phyloP scores from a whole-genome alignment of 2,888 invertebrate species.

The Chorisops tibialis region DNA sequence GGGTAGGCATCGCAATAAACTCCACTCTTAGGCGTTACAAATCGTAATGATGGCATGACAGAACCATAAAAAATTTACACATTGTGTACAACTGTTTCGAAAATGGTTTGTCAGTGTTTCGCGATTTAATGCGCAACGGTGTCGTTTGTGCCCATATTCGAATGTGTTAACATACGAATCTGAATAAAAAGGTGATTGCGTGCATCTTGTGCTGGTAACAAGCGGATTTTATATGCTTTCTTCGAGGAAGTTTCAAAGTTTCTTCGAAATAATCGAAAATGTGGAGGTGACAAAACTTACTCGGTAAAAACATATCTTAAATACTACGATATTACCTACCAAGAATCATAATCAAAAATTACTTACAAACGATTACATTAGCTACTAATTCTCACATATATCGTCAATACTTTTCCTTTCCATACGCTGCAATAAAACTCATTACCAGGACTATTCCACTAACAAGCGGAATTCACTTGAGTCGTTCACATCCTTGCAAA shows the following conservation, averaged over 20 bases:
- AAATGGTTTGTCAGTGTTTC: background rate
- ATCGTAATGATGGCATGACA: constrained; percentile 21
- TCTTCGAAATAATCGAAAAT: no score
- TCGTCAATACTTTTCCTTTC: no score
- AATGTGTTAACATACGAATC: constrained; percentile 8
- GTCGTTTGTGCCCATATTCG: background rate
- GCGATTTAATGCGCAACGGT: background rate
- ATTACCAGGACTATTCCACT: constrained; percentile 10
- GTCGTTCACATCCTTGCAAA: background rate
- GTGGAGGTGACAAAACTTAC: no score
- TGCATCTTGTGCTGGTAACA: constrained; percentile 4
- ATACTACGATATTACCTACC: no score
- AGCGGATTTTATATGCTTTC: constrained; percentile 6
- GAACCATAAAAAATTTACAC: constrained; percentile 23
- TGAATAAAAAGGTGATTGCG: constrained; percentile 19
- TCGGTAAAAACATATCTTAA: no score
- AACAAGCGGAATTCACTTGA: background rate
- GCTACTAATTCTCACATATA: no score
- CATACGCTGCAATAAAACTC: constrained; percentile 2
- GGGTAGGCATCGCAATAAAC: constrained; percentile 9
- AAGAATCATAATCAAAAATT: no score
- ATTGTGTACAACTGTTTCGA: constrained; percentile 16
- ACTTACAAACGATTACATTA: no score
- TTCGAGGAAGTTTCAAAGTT: no score
- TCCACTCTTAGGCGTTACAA: constrained; percentile 15